Conservation (phyloP, 30 jellyfish, hydroid and myxozoan species). For the Morbakka virulenta region DNA sequence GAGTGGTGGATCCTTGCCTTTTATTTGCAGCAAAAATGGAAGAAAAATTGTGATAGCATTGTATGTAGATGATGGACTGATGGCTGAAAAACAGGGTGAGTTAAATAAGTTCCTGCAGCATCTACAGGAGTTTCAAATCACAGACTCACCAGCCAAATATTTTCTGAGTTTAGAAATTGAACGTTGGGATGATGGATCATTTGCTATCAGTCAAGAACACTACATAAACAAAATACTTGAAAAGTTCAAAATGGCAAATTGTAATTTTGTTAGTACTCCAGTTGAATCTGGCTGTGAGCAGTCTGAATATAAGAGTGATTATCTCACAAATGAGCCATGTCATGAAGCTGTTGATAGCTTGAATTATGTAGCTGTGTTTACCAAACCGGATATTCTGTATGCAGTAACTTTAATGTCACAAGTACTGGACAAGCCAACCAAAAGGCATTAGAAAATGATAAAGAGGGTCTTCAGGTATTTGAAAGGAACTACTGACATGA, state of each 20-base stretch:
- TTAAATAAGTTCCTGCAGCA: slow-evolving; percentile 35
- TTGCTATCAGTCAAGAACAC: slow-evolving; percentile 47
- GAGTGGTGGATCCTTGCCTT: slow-evolving; percentile 25
- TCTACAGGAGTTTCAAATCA: slow-evolving; percentile 42
- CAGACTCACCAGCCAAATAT: slow-evolving; percentile 50
- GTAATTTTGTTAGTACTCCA: slow-evolving; percentile 42
- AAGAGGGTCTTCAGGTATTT: slow-evolving; percentile 28
- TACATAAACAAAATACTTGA: slow-evolving; percentile 30
- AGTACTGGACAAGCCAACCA: slow-evolving; percentile 46
- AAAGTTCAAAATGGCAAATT: slow-evolving; percentile 25
- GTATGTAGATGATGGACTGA: slow-evolving; percentile 51
- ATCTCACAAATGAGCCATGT: slow-evolving; percentile 18
- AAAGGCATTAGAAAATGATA: slow-evolving; percentile 36
- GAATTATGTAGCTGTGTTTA: slow-evolving; percentile 29
- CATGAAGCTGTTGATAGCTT: slow-evolving; percentile 14
- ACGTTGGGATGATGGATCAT: slow-evolving; percentile 39
- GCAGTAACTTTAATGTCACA: slow-evolving; percentile 42
- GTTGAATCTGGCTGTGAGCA: slow-evolving; percentile 38
- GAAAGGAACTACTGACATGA: slow-evolving; percentile 35
- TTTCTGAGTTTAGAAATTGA: slow-evolving; percentile 40
- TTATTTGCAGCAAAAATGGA: slow-evolving; percentile 25
- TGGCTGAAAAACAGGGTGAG: slow-evolving; percentile 47
- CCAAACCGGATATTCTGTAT: slow-evolving; percentile 39
- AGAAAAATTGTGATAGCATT: slow-evolving; percentile 17
- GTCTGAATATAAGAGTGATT: slow-evolving; percentile 15